Evolutionary conservation across 2,113 vertebrate species (phyloP).

Genomic region (Ceuthmochares aereus): DNA sequence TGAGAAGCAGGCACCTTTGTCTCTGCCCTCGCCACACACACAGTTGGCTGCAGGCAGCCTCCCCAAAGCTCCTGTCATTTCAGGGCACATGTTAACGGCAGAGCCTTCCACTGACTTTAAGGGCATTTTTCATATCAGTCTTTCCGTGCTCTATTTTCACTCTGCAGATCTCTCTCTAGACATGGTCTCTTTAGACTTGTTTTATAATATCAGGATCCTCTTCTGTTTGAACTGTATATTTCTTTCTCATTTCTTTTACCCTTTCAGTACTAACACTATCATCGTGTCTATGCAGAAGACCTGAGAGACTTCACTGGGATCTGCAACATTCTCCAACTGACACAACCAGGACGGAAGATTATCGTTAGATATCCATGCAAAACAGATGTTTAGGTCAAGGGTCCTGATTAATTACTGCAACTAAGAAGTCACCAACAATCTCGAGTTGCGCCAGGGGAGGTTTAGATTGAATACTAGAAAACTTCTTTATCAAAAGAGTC

Average conservation of each 20-base stretch:
- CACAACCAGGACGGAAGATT: not conserved
- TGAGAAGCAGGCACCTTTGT: not conserved
- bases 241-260: not conserved
- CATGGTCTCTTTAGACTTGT: not conserved
- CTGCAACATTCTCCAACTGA: not conserved
- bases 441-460: too few relatives aligned
- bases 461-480: too few relatives aligned
- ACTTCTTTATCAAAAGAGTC: too few relatives aligned
- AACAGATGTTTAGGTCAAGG: not conserved
- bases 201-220: not conserved
- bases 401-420: not conserved
- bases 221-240: not conserved
- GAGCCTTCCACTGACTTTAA: not conserved
- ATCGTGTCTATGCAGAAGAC: fast-evolving
- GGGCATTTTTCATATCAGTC: not conserved
- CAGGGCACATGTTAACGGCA: fast-evolving
- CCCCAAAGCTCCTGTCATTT: not conserved
- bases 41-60: not conserved
- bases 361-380: not conserved
- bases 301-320: not conserved
- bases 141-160: not conserved
- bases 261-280: not conserved
- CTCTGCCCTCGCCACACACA: not conserved
- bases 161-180: not conserved
- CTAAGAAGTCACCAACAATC: not conserved